Evolutionary conservation across 2,888 invertebrate genomes (phyloP), one percentile per base, ranked within the genome.

Genomic region (Lycocerus yunnanus): DNA sequence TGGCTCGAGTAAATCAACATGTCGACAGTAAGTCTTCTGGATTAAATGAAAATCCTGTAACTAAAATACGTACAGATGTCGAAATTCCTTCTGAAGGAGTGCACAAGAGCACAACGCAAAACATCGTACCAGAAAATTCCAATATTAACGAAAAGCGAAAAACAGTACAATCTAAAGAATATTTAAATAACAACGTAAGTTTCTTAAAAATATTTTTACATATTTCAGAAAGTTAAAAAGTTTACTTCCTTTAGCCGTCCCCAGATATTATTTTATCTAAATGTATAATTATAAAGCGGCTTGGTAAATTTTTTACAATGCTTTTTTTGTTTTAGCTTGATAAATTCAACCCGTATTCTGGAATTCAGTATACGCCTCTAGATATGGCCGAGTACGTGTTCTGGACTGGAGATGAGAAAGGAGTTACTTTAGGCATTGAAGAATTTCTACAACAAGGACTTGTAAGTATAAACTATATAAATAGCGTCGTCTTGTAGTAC

Each of bases 311-410:
- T 66, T 72, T 66, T 69, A 66, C 16, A 65, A 72, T 69, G 63
- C 24, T 73, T 24, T 66, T 24, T 78, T 77, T 80, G 76, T 84
- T 82, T 60, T 85, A 92, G 92, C 87, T 90, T 85, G 90, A 90
- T 68, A 90, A 89, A 80, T 89, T 86, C 74, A 84, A 88, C 0
- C 83, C 90, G 0, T 72, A 69, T 27, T 71, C 89, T 8, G 92
- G 90, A 68, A 90, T 92, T 2, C 93, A 93, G 81, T 94, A 94
- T 83, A 92, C 93, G 0, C 93, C 95, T 0, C 88, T 93, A 69
- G 94, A 95, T 82, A 93, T 95, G 92, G 94, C 95, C 0, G 93
- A 94, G 83, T 95, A 95, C 81, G 92, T 95, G 2, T 94, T 93
- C 85, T 94, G 93, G 92, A 94, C 94, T 0, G 94, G 94, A 0